Conservation (phyloP, 1,140 invertebrate genomes). For the Drosophila carrolli region DNA sequence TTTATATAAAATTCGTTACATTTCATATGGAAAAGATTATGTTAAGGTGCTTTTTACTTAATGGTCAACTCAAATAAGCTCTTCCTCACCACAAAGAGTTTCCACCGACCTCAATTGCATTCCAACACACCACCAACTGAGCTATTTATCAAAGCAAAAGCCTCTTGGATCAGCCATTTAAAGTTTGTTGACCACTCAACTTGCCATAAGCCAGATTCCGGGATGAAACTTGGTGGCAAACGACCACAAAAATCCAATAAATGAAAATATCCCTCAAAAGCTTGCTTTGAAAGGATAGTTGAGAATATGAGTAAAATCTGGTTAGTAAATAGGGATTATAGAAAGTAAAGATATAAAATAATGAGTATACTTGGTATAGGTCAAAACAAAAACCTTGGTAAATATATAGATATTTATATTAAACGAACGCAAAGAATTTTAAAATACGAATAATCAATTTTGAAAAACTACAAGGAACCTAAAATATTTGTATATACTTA, state of each 20-base stretch:
- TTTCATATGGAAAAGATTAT: too few relatives aligned
- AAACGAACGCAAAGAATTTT: too few relatives aligned
- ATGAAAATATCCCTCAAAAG: neutral
- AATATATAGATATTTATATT: too few relatives aligned
- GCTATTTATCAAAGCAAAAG: neutral
- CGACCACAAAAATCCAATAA: neutral
- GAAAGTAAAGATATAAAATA: neutral
- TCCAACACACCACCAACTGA: neutral
- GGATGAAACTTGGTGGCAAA: slow-evolving; percentile 4
- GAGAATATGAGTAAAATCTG: neutral
- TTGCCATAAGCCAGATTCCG: slow-evolving; percentile 9
- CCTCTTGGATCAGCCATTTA: neutral
- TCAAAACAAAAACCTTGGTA: neutral
- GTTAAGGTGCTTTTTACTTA: neutral
- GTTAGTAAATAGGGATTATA: neutral
- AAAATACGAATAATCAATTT: too few relatives aligned
- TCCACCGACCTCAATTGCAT: neutral
- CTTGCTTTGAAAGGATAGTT: neutral
- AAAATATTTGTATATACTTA: too few relatives aligned
- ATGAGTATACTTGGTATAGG: neutral
- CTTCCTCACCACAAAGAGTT: neutral
- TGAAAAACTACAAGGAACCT: too few relatives aligned
- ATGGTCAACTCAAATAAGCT: neutral
- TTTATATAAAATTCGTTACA: too few relatives aligned
- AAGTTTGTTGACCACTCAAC: slow-evolving; percentile 20